Evolutionary conservation across 2,113 vertebrate species (phyloP).

Genomic region (Calypte anna): DNA sequence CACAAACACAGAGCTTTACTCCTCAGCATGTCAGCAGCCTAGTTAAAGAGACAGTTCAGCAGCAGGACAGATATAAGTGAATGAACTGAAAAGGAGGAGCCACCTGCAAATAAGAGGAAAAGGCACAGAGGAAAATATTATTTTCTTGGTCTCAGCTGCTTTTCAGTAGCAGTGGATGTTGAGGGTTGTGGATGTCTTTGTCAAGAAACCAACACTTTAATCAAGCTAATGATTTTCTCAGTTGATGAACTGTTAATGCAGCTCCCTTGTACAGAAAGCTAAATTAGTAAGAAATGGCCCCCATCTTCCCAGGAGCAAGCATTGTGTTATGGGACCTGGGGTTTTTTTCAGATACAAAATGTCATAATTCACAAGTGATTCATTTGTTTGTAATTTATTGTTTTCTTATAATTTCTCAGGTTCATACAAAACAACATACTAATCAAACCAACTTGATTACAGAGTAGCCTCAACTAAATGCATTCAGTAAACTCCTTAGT

Average conservation of each 20-base stretch:
- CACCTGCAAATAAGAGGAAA: background rate
- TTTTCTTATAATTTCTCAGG: background rate
- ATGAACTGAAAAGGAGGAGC: background rate
- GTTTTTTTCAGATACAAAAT: background rate
- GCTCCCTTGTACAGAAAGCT: background rate
- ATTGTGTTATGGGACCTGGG: background rate
- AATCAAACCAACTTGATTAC: background rate
- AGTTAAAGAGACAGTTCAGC: slow-evolving; percentile 11
- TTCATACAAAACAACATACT: background rate
- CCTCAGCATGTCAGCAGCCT: background rate
- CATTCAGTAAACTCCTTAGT: background rate
- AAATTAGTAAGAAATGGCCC: background rate
- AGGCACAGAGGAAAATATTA: background rate
- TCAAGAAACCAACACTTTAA: background rate
- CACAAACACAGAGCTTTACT: slow-evolving; percentile 7
- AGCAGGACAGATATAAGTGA: background rate
- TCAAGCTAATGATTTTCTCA: background rate
- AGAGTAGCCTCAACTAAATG: background rate
- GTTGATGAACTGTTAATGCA: background rate
- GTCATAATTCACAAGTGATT: background rate
- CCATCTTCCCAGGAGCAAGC: background rate
- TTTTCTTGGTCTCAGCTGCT: background rate
- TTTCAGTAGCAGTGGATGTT: background rate
- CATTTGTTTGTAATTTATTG: background rate
- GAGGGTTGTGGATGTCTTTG: background rate